Base-by-base conservation (phyloP, 2,113 vertebrate genomes). In the Strix aluco region DNA sequence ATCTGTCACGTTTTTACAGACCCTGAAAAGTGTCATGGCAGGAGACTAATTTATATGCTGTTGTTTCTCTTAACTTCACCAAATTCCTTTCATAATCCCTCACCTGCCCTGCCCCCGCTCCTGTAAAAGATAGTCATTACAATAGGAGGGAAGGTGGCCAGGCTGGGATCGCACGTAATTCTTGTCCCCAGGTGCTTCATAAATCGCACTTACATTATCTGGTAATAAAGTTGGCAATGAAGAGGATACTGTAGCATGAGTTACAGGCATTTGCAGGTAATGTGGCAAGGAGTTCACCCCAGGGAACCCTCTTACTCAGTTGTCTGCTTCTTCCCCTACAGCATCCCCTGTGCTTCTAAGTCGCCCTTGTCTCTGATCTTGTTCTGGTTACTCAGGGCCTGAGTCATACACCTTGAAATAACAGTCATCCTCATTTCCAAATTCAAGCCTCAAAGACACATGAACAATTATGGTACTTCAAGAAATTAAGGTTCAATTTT, bases 281-380 rank as follows among this genome's bases (percentile, higher is more conserved):
- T 19, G 20, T 49, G 92, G 78, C 58, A 57, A 74, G 30, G 67
- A 85, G 74, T 73, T 95, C 90, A 96, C 66, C 49, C 36, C 78
- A 88, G 70, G 77, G 87, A 94, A 88, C 46, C 15, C 22, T 94
- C 87, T 90, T 93, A 92, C 69, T 91, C 86, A 94, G 62, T 80
- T 1, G 0, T 83, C 91, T 57, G 5, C 52, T 42, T 73, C 79
- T 91, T 93, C 87, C 70, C 62, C 49, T 73, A 52, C 26, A 26
- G 47, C 36, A 81, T 59, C 61, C 23, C 54, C 62, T 61, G 34
- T 32, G 6, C 54, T 90, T 85, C 84, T 87, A 38, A 46, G 69
- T 94, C 66, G 82, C 62, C 44, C 61, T 85, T 72, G 26, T 63
- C 59, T 92, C 81, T 87, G 87, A 90, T 65, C 87, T 92, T 80